phyloP scores from a whole-genome alignment of 1,140 invertebrate genomes.

The Thaumetopoea pityocampa region DNA sequence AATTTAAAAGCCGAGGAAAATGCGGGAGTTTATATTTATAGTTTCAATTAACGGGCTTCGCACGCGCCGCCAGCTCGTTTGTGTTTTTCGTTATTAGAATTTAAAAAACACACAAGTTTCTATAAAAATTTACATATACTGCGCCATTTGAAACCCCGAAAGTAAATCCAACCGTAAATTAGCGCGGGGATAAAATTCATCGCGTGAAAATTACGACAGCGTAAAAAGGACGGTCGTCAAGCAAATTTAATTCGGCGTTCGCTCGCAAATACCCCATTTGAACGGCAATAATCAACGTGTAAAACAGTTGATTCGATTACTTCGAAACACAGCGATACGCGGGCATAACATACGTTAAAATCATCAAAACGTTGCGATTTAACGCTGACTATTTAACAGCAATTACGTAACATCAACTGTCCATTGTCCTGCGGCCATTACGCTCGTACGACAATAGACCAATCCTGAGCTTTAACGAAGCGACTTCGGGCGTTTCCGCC shows the following conservation, averaged over 20 bases:
- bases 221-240: constrained; percentile 48
- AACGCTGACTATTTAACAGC: constrained; percentile 59
- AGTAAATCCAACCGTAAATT: constrained; percentile 28
- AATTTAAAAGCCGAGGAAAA: constrained; percentile 35
- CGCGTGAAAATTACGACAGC: constrained; percentile 44
- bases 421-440: constrained; percentile 63
- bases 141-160: constrained; percentile 10
- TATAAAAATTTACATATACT: constrained; percentile 6
- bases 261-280: constrained; percentile 44
- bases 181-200: constrained; percentile 40
- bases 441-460: constrained; percentile 50
- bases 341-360: constrained; percentile 6
- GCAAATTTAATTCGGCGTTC: constrained; percentile 56
- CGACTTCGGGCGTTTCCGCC: constrained; percentile 61
- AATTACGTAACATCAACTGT: constrained; percentile 62
- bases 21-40: constrained; percentile 52
- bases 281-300: constrained; percentile 49
- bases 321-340: constrained; percentile 25
- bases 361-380: constrained; percentile 40
- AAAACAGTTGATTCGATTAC: constrained; percentile 35
- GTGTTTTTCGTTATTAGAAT: constrained; percentile 34
- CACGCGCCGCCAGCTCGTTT: constrained; percentile 32
- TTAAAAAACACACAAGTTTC: constrained; percentile 32
- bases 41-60: constrained; percentile 56
- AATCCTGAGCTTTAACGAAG: constrained; percentile 67